Conservation (phyloP, 2,888 invertebrate genomes). For the Stenoptilia bipunctidactyla region DNA sequence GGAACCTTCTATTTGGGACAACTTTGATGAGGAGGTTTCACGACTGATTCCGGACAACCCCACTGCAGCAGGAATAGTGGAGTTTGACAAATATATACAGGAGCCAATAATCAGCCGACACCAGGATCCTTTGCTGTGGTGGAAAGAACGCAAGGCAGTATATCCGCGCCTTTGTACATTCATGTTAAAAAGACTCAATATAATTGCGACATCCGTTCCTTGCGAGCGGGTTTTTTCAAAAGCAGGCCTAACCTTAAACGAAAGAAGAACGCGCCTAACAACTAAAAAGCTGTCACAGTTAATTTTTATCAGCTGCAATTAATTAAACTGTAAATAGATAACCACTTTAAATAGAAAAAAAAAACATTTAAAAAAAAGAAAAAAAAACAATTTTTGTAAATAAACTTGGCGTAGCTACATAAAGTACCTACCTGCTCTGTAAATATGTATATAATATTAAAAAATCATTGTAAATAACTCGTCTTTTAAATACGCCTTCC, state of each 20-base stretch:
- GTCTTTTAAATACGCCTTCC: no score
- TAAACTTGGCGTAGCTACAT: no score
- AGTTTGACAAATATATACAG: constrained; percentile 7
- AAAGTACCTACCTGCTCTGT: no score
- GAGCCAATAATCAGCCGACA: constrained; percentile 4
- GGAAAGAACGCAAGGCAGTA: constrained; percentile 12
- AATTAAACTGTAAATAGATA: no score
- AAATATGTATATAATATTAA: no score
- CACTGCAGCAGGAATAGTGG: constrained; percentile 5
- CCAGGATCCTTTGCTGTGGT: constrained; percentile 10
- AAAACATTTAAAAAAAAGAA: no score
- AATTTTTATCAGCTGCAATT: constrained; percentile 7
- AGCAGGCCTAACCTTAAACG: constrained; percentile 8
- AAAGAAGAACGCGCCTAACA: constrained; percentile 8
- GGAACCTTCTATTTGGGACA: constrained; percentile 3
- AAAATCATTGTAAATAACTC: no score
- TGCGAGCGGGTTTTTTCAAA: constrained; percentile 14
- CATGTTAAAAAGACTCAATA: constrained; percentile 2
- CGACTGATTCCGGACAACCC: constrained; percentile 2
- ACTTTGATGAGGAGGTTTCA: constrained; percentile 2
- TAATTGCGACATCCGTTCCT: constrained; percentile 13
- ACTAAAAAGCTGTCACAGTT: constrained; percentile 10
- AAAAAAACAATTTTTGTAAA: no score
- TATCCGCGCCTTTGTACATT: no score
- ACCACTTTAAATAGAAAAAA: no score